Conservation (phyloP, 2,797 vertebrate species). For the Meriones psammophilus region DNA sequence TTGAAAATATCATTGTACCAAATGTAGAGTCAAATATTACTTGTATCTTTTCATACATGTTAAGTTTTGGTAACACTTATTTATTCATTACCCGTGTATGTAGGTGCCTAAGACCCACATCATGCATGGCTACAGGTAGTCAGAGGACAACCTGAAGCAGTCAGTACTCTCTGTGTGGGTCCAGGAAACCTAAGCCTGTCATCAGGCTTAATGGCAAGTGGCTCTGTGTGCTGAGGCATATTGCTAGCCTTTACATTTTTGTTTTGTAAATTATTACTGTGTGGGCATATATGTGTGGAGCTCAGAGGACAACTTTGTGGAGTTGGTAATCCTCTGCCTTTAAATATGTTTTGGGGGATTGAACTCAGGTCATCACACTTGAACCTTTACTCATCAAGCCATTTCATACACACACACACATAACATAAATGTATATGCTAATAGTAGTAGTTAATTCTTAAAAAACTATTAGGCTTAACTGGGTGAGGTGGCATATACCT, state of each 20-base stretch:
- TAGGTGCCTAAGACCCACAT: neutral
- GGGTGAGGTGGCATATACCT: no score
- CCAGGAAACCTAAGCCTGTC: neutral
- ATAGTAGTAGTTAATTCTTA: conserved; percentile 56
- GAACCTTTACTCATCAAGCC: neutral
- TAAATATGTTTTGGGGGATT: neutral
- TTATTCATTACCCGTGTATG: neutral
- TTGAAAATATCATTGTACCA: conserved; percentile 56
- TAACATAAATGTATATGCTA: neutral
- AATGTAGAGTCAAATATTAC: neutral
- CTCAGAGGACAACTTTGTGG: neutral
- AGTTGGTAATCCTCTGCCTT: neutral
- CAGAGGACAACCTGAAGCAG: neutral
- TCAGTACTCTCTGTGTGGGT: neutral
- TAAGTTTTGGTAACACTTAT: neutral
- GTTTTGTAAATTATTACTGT: neutral
- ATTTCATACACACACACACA: no score
- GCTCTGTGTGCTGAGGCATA: neutral
- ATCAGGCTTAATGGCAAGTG: neutral
- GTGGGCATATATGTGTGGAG: neutral
- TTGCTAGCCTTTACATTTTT: neutral
- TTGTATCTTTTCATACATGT: neutral
- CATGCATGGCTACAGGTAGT: neutral
- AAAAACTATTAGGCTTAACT: conserved; percentile 42
- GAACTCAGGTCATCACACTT: neutral